phyloP scores from a whole-genome alignment of 2,113 vertebrate species.

The Arizona elegans region DNA sequence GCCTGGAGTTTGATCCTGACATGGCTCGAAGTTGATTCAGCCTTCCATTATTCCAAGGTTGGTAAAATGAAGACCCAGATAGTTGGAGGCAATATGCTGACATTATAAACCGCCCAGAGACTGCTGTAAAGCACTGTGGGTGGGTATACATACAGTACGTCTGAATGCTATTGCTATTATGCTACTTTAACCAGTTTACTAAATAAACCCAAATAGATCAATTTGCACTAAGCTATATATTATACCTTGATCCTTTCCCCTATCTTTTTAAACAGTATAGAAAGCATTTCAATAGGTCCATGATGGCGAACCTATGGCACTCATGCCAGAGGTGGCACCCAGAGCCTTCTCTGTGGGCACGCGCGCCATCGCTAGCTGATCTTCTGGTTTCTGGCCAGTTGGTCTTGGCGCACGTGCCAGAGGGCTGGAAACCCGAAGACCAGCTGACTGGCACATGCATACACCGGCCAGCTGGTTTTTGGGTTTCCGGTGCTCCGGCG shows the following conservation, averaged over 20 bases:
- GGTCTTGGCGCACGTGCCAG: too few relatives aligned
- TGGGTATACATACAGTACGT: background rate
- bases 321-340: too few relatives aligned
- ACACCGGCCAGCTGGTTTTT: too few relatives aligned
- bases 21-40: background rate
- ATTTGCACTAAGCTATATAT: background rate
- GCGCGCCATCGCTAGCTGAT: too few relatives aligned
- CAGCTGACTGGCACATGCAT: too few relatives aligned
- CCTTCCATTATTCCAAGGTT: background rate
- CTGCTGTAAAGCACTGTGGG: background rate
- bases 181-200: background rate
- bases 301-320: too few relatives aligned
- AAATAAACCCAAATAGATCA: background rate
- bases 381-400: too few relatives aligned
- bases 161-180: background rate
- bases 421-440: too few relatives aligned
- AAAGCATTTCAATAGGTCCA: background rate
- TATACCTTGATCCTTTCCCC: background rate
- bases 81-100: background rate
- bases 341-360: too few relatives aligned
- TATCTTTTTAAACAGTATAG: background rate
- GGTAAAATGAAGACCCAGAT: background rate
- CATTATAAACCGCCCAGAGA: background rate
- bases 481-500: too few relatives aligned
- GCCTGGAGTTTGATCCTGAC: background rate